Percentiles rank a stretch among this genome's conserved stretches.
Conservation (phyloP, 37 sponge, comb jelly and placozoan species). For the Petrosia ficiformis region DNA sequence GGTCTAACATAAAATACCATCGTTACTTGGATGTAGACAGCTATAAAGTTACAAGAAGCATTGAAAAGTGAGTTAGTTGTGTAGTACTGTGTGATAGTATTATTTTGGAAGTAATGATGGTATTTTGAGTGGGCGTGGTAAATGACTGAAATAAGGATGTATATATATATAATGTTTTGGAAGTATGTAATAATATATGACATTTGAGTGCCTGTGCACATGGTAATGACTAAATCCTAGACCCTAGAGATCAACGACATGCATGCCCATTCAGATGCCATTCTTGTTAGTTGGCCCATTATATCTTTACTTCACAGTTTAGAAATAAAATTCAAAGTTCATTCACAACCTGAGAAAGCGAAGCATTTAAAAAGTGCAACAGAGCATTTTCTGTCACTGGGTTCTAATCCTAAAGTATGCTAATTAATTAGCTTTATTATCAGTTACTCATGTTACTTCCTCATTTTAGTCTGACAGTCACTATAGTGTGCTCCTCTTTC, state of each 20-base stretch:
- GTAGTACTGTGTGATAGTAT: too few relatives aligned
- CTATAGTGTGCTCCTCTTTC: constrained; percentile 45
- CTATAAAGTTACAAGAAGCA: constrained; percentile 22
- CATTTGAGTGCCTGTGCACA: too few relatives aligned
- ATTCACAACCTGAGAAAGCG: constrained; percentile 51
- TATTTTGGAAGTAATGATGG: too few relatives aligned
- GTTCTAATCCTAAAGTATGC: constrained; percentile 27
- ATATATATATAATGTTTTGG: neutral
- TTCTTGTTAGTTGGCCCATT: too few relatives aligned
- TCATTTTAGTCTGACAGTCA: constrained; percentile 41
- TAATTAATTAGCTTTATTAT: neutral
- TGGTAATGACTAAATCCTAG: too few relatives aligned
- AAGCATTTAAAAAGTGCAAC: constrained; percentile 30
- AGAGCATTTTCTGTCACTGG: constrained; percentile 12
- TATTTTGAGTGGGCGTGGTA: too few relatives aligned
- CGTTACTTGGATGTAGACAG: constrained; percentile 58
- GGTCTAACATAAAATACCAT: constrained; percentile 68
- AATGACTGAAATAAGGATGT: too few relatives aligned
- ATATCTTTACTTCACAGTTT: constrained; percentile 38
- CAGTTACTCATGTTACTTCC: neutral
- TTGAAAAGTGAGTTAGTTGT: constrained; percentile 55
- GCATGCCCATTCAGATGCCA: too few relatives aligned
- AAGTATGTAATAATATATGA: neutral
- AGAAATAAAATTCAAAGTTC: constrained; percentile 44
- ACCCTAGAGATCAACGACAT: too few relatives aligned